phyloP scores from a whole-genome alignment of 2,797 vertebrate species.

The Anas georgica region DNA sequence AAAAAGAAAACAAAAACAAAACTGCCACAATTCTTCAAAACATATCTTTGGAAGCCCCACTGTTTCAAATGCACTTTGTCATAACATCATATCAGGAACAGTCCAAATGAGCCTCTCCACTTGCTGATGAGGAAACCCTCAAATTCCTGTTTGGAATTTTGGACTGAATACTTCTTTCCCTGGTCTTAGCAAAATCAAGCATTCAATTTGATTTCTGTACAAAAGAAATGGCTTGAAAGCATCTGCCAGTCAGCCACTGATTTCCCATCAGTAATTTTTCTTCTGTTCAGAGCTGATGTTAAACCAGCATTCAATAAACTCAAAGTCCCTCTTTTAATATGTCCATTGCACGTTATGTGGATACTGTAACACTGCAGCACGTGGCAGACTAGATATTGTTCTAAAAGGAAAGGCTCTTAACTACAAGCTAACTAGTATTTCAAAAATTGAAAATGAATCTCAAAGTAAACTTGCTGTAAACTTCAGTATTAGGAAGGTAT shows the following conservation, averaged over 20 bases:
- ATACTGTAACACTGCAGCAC: background rate
- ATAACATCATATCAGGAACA: background rate
- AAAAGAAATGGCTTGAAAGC: background rate
- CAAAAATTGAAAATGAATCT: background rate
- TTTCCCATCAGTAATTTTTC: background rate
- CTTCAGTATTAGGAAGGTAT: background rate
- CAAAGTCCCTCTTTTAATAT: background rate
- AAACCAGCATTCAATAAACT: background rate
- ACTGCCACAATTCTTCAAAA: background rate
- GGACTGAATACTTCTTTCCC: background rate
- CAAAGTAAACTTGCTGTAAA: background rate
- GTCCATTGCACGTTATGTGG: background rate
- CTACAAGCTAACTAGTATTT: background rate
- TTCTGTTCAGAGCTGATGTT: background rate
- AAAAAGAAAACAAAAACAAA: background rate
- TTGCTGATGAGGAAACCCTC: background rate
- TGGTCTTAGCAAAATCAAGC: background rate
- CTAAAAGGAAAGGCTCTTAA: background rate
- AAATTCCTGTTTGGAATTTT: background rate
- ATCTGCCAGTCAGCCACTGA: background rate
- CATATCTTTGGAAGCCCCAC: background rate
- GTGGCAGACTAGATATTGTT: background rate
- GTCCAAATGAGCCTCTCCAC: background rate
- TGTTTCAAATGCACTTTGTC: background rate
- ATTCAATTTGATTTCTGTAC: background rate